Percentiles rank a stretch among this genome's conserved stretches.
Evolutionary conservation across 2,888 invertebrate species (phyloP).

Genomic region (Pyrgus malvae): DNA sequence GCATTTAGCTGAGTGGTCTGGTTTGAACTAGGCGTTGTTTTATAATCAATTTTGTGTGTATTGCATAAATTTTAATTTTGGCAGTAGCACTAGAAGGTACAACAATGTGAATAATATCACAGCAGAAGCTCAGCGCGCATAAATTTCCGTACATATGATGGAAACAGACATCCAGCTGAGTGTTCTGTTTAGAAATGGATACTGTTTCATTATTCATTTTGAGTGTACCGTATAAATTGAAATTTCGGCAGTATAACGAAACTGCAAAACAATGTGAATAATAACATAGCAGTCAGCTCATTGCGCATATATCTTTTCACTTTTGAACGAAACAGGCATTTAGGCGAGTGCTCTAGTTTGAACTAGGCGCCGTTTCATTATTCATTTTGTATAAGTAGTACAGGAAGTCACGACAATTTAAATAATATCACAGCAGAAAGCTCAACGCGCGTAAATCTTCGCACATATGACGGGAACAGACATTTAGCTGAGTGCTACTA

Average conservation of each 20-base stretch:
- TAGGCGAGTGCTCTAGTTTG: too few relatives aligned
- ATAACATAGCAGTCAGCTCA: too few relatives aligned
- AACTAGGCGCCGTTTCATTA: too few relatives aligned
- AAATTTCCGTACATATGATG: conserved; percentile 14
- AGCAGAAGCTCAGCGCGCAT: conserved; percentile 3
- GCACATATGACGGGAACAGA: conserved; percentile 20
- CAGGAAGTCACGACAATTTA: conserved; percentile 11
- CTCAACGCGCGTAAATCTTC: conserved; percentile 6
- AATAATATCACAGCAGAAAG: conserved; percentile 12
- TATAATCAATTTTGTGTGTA: neutral
- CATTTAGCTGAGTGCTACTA: conserved; percentile 20
- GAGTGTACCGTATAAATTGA: too few relatives aligned
- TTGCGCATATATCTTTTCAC: too few relatives aligned
- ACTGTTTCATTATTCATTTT: neutral
- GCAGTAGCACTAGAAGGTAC: too few relatives aligned
- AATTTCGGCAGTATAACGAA: too few relatives aligned
- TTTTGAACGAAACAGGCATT: too few relatives aligned
- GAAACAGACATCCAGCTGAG: conserved; percentile 23
- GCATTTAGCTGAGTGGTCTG: conserved; percentile 20
- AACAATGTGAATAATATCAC: conserved; percentile 13
- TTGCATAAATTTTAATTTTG: too few relatives aligned
- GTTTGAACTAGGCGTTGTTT: conserved; percentile 6
- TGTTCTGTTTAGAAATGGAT: conserved; percentile 14
- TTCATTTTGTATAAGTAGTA: too few relatives aligned
- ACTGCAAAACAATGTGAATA: too few relatives aligned